Evolutionary conservation across 2,888 invertebrate genomes (phyloP), one percentile per base, ranked within the genome.

Genomic region (Druceiella hillmani): DNA sequence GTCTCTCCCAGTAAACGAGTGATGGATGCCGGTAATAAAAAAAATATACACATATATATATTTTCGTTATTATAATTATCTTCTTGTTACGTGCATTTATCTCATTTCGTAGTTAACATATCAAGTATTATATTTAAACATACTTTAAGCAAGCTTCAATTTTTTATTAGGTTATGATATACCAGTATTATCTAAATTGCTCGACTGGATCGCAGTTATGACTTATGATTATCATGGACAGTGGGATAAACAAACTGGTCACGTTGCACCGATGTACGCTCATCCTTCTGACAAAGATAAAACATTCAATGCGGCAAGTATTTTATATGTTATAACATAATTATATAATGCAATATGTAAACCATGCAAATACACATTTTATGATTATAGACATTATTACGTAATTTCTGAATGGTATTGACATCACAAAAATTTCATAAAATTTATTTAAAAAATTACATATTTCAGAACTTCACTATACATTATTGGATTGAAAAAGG

Each of bases 191-290:
- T 79, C 86, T 0, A 66, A 74, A 42, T 81, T 88, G 55, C 72
- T 92, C 41, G 89, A 91, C 58, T 91, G 90, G 88, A 89, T 93
- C 47, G 81, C 90, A 1, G 80, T 93, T 1, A 92, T 93, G 91
- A 78, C 87, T 1, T 92, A 92, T 55, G 92, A 93, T 55, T 91
- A 84, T 55, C 90, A 91, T 52, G 92, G 91, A 0, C 89, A 90
- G 54, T 91, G 90, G 90, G 91, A 91, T 54, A 87, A 88, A 59
- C 80, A 81, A 49, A 92, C 91, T 0, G 92, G 91, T 1, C 92
- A 93, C 55, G 83, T 91, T 3, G 85, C 92, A 0, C 92, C 91
- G 2, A 83, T 93, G 79, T 91, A 88, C 49, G 70, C 69, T 2
- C 80, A 83, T 55, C 83, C 84, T 0, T 79, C 79, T 16, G 84